Percentiles rank a stretch among this genome's conserved stretches.
Evolutionary conservation across 2,113 vertebrate genomes (phyloP).

Genomic region (Furnarius figulus): DNA sequence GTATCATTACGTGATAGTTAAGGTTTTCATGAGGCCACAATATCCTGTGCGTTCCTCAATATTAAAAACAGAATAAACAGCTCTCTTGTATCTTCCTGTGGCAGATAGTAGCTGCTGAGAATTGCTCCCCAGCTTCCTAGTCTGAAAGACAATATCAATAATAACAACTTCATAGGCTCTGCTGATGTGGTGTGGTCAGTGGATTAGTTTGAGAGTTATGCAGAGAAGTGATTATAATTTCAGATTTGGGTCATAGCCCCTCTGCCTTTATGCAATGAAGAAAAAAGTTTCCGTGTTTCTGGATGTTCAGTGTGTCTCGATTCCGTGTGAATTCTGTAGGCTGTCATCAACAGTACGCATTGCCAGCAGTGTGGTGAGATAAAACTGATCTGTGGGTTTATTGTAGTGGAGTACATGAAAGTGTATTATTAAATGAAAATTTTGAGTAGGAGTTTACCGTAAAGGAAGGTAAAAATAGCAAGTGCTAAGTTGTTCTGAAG

Average conservation of each 20-base stretch:
- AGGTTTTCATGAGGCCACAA: neutral
- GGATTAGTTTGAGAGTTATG: neutral
- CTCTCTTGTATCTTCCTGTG: neutral
- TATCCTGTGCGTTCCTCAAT: neutral
- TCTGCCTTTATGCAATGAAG: neutral
- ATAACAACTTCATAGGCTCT: neutral
- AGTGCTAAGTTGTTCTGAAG: neutral
- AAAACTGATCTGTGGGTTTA: neutral
- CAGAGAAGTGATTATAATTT: neutral
- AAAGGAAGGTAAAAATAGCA: slow-evolving; percentile 16
- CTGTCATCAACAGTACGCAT: neutral
- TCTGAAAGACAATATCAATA: neutral
- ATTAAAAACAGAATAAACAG: neutral
- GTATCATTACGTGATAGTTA: neutral
- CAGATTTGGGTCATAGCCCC: neutral
- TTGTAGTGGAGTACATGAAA: neutral
- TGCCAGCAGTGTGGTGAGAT: neutral
- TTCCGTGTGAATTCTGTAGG: neutral
- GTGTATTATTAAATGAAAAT: neutral
- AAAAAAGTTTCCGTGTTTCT: neutral
- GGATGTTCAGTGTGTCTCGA: neutral
- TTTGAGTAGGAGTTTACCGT: slow-evolving; percentile 26
- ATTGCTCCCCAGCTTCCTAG: neutral
- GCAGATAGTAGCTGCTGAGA: neutral
- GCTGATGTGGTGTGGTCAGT: neutral